Evolutionary conservation across 2,113 vertebrate genomes (phyloP).

Genomic region (Laterallus jamaicensis): DNA sequence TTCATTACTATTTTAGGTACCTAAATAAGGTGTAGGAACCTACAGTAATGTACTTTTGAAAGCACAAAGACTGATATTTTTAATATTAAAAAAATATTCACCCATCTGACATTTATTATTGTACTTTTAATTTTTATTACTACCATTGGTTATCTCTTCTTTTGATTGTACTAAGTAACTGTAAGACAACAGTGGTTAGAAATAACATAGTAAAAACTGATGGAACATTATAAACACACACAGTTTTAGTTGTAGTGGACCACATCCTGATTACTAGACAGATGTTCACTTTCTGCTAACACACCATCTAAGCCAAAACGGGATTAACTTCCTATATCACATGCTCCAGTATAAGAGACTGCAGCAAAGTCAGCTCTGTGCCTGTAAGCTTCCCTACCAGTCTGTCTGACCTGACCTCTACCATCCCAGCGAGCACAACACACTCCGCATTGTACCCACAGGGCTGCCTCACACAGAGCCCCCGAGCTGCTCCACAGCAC

Average conservation of each 20-base stretch:
- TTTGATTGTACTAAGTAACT: neutral
- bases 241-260: neutral
- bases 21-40: neutral
- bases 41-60: neutral
- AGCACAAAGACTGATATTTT: neutral
- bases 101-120: neutral
- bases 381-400: neutral
- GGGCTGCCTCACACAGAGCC: neutral
- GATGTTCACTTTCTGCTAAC: neutral
- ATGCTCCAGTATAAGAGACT: neutral
- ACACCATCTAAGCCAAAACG: neutral
- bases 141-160: neutral
- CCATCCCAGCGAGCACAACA: neutral
- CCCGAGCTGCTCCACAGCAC: neutral
- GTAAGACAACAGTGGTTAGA: neutral
- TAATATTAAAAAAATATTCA: neutral
- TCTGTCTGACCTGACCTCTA: neutral
- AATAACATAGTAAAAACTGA: neutral
- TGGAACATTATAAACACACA: neutral
- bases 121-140: neutral
- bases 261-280: neutral
- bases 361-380: neutral
- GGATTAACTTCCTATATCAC: neutral
- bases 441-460: neutral
- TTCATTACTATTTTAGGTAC: neutral